phyloP scores from a whole-genome alignment of 2,888 invertebrate species.

The Cyclophora punctaria region DNA sequence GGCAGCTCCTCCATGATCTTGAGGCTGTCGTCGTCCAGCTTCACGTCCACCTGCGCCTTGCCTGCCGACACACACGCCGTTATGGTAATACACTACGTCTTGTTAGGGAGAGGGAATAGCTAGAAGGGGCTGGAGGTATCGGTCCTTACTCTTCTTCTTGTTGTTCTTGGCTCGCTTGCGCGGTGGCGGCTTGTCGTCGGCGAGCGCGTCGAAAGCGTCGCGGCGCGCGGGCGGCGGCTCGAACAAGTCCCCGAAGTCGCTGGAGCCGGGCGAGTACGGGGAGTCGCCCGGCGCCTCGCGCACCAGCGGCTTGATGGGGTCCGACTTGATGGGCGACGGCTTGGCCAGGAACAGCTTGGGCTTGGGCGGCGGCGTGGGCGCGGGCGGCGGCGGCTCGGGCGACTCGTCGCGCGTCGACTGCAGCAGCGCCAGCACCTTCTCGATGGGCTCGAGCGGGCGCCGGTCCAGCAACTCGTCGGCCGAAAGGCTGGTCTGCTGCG shows the following conservation, averaged over 20 bases:
- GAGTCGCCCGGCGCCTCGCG: slow-evolving; percentile 74
- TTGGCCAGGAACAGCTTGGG: slow-evolving; percentile 3
- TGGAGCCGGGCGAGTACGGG: slow-evolving; percentile 92
- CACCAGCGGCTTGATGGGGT: slow-evolving; percentile 36
- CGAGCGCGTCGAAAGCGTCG: slow-evolving; percentile 74
- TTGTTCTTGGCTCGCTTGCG: slow-evolving; percentile 60
- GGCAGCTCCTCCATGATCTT: slow-evolving; percentile 92
- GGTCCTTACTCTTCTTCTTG: slow-evolving; percentile 58
- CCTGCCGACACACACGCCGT: slow-evolving; percentile 25
- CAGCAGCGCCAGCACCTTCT: slow-evolving; percentile 75
- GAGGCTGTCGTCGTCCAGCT: slow-evolving; percentile 86
- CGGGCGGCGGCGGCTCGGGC: slow-evolving; percentile 45
- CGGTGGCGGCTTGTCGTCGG: slow-evolving; percentile 80
- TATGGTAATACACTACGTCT: too few relatives aligned
- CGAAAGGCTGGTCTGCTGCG: slow-evolving; percentile 65
- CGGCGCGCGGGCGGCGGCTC: slow-evolving; percentile 75
- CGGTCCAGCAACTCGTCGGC: slow-evolving; percentile 65
- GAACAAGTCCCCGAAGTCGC: slow-evolving; percentile 90
- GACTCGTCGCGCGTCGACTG: slow-evolving; percentile 65
- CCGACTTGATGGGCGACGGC: slow-evolving; percentile 7
- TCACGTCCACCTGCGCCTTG: slow-evolving; percentile 80
- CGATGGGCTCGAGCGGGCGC: slow-evolving; percentile 73
- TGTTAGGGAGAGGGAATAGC: too few relatives aligned
- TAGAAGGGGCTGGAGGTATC: neutral
- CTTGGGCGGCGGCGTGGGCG: slow-evolving; percentile 20